Base-by-base conservation (phyloP, 2,888 invertebrate genomes). In the Pinctada fucata region DNA sequence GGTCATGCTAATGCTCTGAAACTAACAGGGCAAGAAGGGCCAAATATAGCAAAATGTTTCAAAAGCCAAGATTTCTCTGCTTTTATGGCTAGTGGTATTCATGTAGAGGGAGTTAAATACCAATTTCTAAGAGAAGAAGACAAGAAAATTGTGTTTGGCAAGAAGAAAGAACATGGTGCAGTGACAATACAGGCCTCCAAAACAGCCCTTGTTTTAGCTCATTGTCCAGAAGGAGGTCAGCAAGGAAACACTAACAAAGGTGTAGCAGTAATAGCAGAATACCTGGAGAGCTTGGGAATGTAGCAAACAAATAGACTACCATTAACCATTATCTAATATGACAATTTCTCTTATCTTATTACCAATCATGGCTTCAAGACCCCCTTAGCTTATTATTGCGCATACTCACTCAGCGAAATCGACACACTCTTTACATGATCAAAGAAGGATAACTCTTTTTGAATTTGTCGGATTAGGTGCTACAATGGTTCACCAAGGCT, bases 101-200 rank as follows among this genome's bases (percentile, higher is more conserved):
- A 67, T 16, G 48, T 72, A 3, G 86, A 77, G 52, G 83, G 83
- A 3, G n/a, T 51, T 5, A 88, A 87, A 74, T 88, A 87, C 69
- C 86, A 87, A 75, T 88, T 87, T 80, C 75, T 88, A 13, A 73
- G 87, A 79, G 84, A 77, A 69, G 86, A 85, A n/a, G 86, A 85
- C 68, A 71, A 71, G 4, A 86, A 85, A 66, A 0, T 84, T 3
- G 86, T 87, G 31, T 63, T 84, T 2, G 86, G 71, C 3, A 88
- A 88, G 75, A 85, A 81, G 69, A 88, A 88, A 69, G 87, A 83
- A 2, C 16, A 69, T 6, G 88, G 88, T 8, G 78, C 83, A 8
- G 2, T 88, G 2, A 84, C 87, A 13, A 45, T 86, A 6, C 87
- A 86, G 65, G 31, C 64, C 48, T 79, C 85, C 10, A 87, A 87